Evolutionary conservation across 2,888 invertebrate genomes (phyloP), one percentile per base, ranked within the genome.

Genomic region (Drosophila setosimentum): DNA sequence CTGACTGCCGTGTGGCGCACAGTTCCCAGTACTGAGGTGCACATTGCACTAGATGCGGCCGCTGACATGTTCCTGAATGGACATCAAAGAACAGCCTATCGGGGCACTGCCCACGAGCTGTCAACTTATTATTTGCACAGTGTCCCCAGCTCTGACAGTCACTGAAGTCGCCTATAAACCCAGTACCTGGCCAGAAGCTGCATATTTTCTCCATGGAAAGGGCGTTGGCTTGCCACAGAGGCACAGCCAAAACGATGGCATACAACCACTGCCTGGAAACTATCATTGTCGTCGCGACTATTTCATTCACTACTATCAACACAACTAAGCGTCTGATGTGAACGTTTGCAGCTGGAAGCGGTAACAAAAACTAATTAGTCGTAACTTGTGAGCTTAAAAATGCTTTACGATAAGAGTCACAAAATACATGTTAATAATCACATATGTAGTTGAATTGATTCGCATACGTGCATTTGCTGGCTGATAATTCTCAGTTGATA

Each of bases 91-190:
- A 51, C n/a, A 10, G 30, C 3, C 40, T 58, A n/a, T 66, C 40
- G 0, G 11, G 8, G 45, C 82, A 84, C 13, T 7, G 24, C 0
- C 70, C 65, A 11, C 21, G 60, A 1, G 53, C 55, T 21, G 42
- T 37, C 0, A 83, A 69, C 29, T 29, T 49, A 37, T 76, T 66
- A 42, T 81, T 63, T 60, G 60, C 27, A 54, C 87, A 82, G 33
- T 61, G 71, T 24, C 78, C 75, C 79, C 82, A 87, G 11, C 37
- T 48, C 2, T 42, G 21, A 49, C 82, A 87, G 49, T 84, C 68
- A 7, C 59, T 57, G 27, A 65, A 33, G 30, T 87, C 76, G 5
- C 67, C 82, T 13, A 82, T 57, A n/a, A 69, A 68, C 24, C 82
- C 84, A 11, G 55, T 27, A 27, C 60, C 71, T 10, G 66, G 48